Conservation (phyloP, 2,113 vertebrate species). For the Pleuronectes platessa region DNA sequence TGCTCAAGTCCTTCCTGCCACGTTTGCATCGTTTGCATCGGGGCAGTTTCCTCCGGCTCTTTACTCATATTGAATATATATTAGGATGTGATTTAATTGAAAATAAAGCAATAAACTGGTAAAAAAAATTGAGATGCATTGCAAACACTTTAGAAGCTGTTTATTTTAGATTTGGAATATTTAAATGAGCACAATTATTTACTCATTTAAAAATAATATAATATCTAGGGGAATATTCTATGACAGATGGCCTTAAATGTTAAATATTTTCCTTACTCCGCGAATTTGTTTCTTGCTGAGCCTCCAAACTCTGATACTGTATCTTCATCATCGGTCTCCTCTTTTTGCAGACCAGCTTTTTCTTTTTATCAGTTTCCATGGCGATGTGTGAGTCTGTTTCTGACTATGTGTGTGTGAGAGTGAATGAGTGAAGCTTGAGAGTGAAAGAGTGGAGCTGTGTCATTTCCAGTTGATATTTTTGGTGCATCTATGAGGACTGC, state of each 20-base stretch:
- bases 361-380: slow-evolving; percentile 81
- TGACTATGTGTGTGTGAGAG: slow-evolving; percentile 1
- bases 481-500: slow-evolving; percentile 21
- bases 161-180: neutral
- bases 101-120: neutral
- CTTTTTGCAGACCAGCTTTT: slow-evolving; percentile 59
- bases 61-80: neutral
- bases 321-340: slow-evolving; percentile 53
- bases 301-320: slow-evolving; percentile 26
- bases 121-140: neutral
- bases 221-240: neutral
- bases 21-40: neutral
- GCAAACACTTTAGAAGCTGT: neutral
- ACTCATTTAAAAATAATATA: neutral
- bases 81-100: neutral
- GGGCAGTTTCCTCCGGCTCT: neutral
- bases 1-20: slow-evolving; percentile 1
- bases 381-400: slow-evolving; percentile 43
- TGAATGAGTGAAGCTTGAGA: slow-evolving; percentile 53
- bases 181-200: neutral
- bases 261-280: neutral
- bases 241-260: neutral
- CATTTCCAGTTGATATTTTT: slow-evolving; percentile 63
- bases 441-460: slow-evolving; percentile 55
- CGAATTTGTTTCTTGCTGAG: slow-evolving; percentile 29